phyloP scores from a whole-genome alignment of 2,113 vertebrate species.

The Austrofundulus limnaeus region DNA sequence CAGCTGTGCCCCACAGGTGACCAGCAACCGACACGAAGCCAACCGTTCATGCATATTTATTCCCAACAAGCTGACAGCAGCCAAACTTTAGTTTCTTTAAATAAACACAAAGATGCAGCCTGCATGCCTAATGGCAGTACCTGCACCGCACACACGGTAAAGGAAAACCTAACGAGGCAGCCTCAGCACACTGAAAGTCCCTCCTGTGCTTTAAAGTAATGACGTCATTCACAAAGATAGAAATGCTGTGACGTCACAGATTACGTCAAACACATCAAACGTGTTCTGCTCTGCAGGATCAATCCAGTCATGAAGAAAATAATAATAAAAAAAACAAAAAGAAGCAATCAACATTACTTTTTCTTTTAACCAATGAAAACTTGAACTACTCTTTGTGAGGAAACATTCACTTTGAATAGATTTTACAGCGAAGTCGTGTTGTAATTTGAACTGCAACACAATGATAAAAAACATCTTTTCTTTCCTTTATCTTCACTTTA shows the following conservation, averaged over 20 bases:
- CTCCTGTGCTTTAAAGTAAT: conserved; percentile 21
- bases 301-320: conserved; percentile 35
- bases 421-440: conserved; percentile 21
- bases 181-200: conserved; percentile 16
- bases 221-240: conserved; percentile 1
- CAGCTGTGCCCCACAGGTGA: conserved; percentile 57
- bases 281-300: conserved; percentile 19
- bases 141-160: conserved; percentile 1
- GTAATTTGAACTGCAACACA: conserved; percentile 7
- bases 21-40: conserved; percentile 51
- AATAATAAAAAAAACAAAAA: conserved; percentile 3
- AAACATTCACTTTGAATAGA: conserved; percentile 24
- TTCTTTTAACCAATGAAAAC: conserved; percentile 21
- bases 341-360: conserved; percentile 53
- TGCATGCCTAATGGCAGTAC: not conserved
- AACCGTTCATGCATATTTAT: conserved; percentile 72
- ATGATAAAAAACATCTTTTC: too few species aligned
- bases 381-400: conserved; percentile 15
- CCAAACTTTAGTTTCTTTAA: conserved; percentile 25
- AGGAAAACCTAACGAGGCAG: conserved; percentile 24
- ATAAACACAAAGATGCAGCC: conserved; percentile 1
- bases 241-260: conserved; percentile 9
- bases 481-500: too few species aligned
- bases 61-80: conserved; percentile 36
- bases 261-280: conserved; percentile 22